Conservation (phyloP, 37 sponge, comb jelly and placozoan genomes). For the Aplysina aerophoba region DNA sequence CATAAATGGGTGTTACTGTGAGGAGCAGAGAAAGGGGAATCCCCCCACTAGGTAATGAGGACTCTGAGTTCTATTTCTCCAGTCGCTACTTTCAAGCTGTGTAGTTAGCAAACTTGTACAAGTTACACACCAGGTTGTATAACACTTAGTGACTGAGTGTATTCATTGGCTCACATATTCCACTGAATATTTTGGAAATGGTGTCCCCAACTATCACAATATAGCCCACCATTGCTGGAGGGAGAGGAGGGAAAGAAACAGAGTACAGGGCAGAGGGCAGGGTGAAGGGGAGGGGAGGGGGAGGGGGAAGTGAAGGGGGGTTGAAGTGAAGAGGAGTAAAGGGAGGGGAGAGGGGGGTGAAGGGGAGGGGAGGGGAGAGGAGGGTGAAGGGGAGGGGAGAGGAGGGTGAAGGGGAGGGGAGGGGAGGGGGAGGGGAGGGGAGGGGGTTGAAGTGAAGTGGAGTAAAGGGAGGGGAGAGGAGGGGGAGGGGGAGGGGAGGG, state of each 20-base stretch:
- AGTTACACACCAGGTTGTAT: too few species aligned
- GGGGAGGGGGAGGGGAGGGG: conserved; percentile 25
- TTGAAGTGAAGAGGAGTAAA: too few species aligned
- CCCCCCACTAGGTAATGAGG: too few species aligned
- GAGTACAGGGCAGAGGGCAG: conserved; percentile 36
- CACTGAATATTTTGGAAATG: conserved; percentile 29
- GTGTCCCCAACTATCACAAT: conserved; percentile 64
- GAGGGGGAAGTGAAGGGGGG: conserved; percentile 20
- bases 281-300: conserved; percentile 37
- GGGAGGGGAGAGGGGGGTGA: too few species aligned
- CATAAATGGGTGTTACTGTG: too few species aligned
- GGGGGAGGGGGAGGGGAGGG: not conserved
- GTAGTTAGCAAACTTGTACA: too few species aligned
- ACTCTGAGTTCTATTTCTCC: too few species aligned
- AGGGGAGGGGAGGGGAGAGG: too few species aligned
- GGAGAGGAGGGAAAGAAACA: too few species aligned
- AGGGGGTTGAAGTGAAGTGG: conserved; percentile 32
- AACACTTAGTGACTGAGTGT: too few species aligned
- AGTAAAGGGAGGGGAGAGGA: not conserved
- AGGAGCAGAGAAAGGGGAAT: too few species aligned
- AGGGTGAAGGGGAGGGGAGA: not conserved
- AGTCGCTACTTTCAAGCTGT: too few species aligned
- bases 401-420: not conserved
- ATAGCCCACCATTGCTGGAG: conserved; percentile 65
- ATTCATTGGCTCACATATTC: conserved; percentile 38